Evolutionary conservation across 2,113 vertebrate genomes (phyloP), one percentile per base, ranked within the genome.

Genomic region (Balaenoptera acutorostrata): DNA sequence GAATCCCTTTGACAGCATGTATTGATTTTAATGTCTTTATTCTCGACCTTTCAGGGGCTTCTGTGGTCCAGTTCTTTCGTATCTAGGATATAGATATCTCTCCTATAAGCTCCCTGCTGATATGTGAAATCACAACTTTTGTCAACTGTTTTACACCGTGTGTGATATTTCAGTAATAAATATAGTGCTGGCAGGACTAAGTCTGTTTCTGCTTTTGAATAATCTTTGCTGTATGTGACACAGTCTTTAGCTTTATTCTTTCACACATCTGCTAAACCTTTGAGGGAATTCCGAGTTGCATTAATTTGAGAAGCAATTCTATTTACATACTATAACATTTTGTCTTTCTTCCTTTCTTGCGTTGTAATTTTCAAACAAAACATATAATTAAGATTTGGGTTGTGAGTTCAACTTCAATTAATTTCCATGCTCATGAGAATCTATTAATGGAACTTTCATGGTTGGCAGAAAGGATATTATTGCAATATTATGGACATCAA

Each of bases 21-120:
- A 96, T 94, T 95, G 31, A 97, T 97, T 77, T 87, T 0, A 0
- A 96, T 9, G 29, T 93, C 96, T 91, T 97, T 96, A 71, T 91
- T 97, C 64, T 92, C 69, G 68, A 95, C 80, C 59, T 92, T 88
- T 92, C 94, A 39, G 46, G 87, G 75, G 72, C 92, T 55, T 95
- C 95, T 88, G n/a, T 21, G 83, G 61, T 83, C 69, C 27, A 36
- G 86, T 90, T 97, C 80, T 92, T 75, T 78, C 68, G 20, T 39
- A 96, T 84, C 12, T 7, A 59, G 96, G 74, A 5, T 29, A 97
- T 33, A 96, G 86, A 96, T 39, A 27, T 6, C 90, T 95, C 81
- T 49, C 82, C n/a, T 25, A 12, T 59, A 14, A 52, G 80, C 57
- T 93, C 63, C 69, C 15, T 85, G n/a, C 92, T 96, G 95, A 90